Conservation (phyloP, 2,888 invertebrate species). For the Fabriciana adippe region DNA sequence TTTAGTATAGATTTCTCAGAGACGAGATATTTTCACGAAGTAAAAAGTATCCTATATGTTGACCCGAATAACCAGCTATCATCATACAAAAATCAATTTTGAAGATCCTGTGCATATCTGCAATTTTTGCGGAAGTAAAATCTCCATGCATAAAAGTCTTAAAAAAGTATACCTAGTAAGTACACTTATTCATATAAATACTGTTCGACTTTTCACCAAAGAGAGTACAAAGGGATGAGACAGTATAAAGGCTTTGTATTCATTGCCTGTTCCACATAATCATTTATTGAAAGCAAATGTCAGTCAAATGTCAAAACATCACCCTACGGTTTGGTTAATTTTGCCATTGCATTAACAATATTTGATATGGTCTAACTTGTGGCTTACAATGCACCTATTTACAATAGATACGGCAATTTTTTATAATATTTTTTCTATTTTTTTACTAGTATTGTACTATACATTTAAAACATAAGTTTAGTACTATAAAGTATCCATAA, state of each 20-base stretch:
- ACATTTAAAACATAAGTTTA: too few species aligned
- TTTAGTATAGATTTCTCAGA: too few species aligned
- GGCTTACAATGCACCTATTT: slow-evolving; percentile 29
- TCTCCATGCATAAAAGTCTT: not conserved
- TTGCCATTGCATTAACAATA: slow-evolving; percentile 59
- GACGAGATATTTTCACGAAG: too few species aligned
- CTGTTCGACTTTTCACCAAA: slow-evolving; percentile 27
- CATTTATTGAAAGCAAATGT: slow-evolving; percentile 75
- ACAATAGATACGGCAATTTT: slow-evolving; percentile 2
- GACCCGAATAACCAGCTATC: too few species aligned
- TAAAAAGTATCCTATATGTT: too few species aligned
- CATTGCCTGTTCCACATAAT: slow-evolving; percentile 65
- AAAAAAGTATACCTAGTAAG: slow-evolving; percentile 11
- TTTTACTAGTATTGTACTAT: not conserved
- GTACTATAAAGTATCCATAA: too few species aligned
- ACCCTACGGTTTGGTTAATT: slow-evolving; percentile 60
- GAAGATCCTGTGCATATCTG: too few species aligned
- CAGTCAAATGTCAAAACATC: slow-evolving; percentile 77
- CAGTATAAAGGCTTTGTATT: slow-evolving; percentile 25
- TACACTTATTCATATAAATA: slow-evolving; percentile 17
- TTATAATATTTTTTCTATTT: not conserved
- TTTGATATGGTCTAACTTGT: slow-evolving; percentile 52
- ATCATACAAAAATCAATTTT: too few species aligned
- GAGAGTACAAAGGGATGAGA: slow-evolving; percentile 21
- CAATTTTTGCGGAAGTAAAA: not conserved